These are phyloP conservation scores for Capitulum mitella DNA, from an alignment of 2,888 invertebrate species.

Conservation along the genomic window DNA sequence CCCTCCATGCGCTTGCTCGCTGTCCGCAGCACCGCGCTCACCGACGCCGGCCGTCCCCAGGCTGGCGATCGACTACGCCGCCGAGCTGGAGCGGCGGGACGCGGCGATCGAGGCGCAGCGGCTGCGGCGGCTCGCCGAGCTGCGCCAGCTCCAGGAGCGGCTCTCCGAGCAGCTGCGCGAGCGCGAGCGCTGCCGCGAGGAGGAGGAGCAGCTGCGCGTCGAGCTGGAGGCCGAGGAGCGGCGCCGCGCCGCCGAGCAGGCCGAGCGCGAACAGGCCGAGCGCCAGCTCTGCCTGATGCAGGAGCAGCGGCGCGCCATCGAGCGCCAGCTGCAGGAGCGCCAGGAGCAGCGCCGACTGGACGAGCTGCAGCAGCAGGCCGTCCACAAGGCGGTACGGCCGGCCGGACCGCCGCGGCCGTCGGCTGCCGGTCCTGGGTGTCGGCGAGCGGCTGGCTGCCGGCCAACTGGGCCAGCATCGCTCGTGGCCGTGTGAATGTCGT, in stretches of 20 bases:
- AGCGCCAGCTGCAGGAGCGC: constrained; percentile 9
- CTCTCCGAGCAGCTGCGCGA: constrained; percentile 26
- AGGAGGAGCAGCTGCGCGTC: constrained; percentile 29
- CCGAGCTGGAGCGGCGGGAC: constrained; percentile 30
- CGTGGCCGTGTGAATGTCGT: too few species aligned
- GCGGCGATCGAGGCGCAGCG: constrained; percentile 27
- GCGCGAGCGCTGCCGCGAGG: constrained; percentile 28
- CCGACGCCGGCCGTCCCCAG: too few species aligned
- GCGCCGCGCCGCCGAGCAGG: not conserved
- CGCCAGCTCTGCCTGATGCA: not conserved
- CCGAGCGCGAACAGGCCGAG: not conserved
- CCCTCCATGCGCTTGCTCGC: too few species aligned
- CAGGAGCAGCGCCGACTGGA: not conserved
- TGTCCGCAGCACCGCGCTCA: too few species aligned
- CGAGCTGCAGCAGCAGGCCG: not conserved
- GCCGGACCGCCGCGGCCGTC: not conserved
- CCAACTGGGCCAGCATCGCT: too few species aligned
- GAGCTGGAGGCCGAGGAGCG: not conserved
- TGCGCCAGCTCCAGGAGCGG: constrained; percentile 30
- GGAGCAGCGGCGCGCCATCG: constrained; percentile 3
- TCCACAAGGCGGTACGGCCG: not conserved
- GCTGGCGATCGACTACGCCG: not conserved
- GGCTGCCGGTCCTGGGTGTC: too few species aligned
- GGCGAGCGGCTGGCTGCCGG: too few species aligned
- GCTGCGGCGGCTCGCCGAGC: constrained; percentile 30